phyloP scores from a whole-genome alignment of 2,888 invertebrate genomes.

The Drosophila flavopinicola region DNA sequence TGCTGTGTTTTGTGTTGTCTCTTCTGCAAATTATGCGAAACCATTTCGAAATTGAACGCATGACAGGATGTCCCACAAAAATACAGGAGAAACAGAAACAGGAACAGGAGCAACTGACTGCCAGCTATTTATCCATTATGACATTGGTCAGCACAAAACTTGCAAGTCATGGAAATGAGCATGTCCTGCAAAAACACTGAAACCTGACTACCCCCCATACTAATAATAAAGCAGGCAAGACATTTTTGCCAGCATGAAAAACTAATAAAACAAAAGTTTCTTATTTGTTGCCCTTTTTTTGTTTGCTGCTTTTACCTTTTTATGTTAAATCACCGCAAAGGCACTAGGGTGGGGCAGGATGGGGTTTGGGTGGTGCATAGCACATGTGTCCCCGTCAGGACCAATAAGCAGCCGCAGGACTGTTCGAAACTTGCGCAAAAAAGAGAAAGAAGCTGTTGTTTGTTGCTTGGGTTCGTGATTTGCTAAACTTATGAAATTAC shows the following conservation, averaged over 20 bases:
- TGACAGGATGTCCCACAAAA: conserved; percentile 65
- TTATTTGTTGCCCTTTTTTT: conserved; percentile 51
- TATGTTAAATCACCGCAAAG: conserved; percentile 75
- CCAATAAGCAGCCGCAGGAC: conserved; percentile 77
- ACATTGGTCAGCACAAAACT: conserved; percentile 80
- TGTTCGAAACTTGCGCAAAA: conserved; percentile 65
- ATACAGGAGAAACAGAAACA: conserved; percentile 4
- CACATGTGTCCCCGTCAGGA: conserved; percentile 77
- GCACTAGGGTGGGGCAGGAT: neutral
- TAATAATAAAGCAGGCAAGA: conserved; percentile 77
- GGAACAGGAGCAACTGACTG: neutral
- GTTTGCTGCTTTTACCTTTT: conserved; percentile 65
- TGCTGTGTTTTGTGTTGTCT: conserved; percentile 22
- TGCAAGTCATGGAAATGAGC: conserved; percentile 76
- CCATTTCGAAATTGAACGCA: conserved; percentile 82
- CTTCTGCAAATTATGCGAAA: conserved; percentile 83
- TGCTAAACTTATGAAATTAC: conserved; percentile 82
- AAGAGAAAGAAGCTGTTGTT: conserved; percentile 54
- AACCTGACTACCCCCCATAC: neutral
- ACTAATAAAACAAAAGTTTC: conserved; percentile 79
- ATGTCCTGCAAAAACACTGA: conserved; percentile 42
- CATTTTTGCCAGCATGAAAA: conserved; percentile 71
- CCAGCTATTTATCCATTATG: conserved; percentile 56
- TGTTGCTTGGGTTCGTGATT: conserved; percentile 78
- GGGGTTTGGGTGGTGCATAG: conserved; percentile 17